Conservation (phyloP, 2,888 invertebrate genomes). For the Ceratothoa steindachneri region DNA sequence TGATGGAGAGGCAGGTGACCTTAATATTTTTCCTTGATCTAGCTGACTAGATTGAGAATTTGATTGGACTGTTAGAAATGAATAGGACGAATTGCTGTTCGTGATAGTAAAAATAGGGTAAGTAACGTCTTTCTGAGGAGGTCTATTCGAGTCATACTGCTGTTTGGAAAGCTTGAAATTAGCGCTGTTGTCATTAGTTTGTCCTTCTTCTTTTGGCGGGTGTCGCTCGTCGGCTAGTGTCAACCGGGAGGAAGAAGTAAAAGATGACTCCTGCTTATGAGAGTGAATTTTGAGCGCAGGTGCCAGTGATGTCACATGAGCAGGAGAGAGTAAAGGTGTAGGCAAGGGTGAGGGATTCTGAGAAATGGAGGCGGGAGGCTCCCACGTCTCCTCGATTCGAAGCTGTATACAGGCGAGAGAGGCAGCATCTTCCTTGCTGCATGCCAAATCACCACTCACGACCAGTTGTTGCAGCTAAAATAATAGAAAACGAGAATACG, state of each 20-base stretch:
- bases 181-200: background rate
- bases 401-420: conserved; percentile 63
- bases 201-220: background rate
- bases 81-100: background rate
- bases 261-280: conserved; percentile 35
- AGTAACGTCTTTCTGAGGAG: background rate
- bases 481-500: background rate
- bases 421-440: conserved; percentile 63
- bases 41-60: too few relatives aligned
- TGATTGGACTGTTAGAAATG: background rate
- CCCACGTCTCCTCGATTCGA: conserved; percentile 60
- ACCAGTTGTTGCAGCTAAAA: conserved; percentile 61
- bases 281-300: conserved; percentile 47
- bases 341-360: conserved; percentile 32
- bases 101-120: background rate
- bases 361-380: conserved; percentile 52
- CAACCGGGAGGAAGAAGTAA: background rate
- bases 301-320: conserved; percentile 39
- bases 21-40: too few relatives aligned
- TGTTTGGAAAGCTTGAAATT: background rate
- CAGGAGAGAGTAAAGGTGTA: conserved; percentile 40
- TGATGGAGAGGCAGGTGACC: too few relatives aligned
- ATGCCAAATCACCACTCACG: conserved; percentile 60
- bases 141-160: background rate
- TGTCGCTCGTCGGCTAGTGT: background rate